Conservation (phyloP, 1,140 invertebrate genomes). For the Drosophila sechellia region DNA sequence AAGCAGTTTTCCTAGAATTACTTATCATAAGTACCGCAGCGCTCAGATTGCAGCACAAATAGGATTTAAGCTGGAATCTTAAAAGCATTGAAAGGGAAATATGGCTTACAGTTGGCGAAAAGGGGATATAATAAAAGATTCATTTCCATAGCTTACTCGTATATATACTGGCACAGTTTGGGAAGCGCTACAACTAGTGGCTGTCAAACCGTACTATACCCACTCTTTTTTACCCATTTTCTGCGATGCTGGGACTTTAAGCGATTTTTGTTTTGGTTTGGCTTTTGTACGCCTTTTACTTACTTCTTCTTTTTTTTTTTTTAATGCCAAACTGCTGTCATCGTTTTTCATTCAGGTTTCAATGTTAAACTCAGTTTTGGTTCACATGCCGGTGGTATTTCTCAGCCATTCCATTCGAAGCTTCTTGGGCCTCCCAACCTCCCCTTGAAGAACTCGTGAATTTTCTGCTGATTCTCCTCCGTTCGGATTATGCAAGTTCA, state of each 20-base stretch:
- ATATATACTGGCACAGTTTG: background rate
- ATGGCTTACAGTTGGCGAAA: too few relatives aligned
- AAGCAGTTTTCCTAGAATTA: conserved; percentile 1
- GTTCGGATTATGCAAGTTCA: conserved; percentile 68
- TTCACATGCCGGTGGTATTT: conserved; percentile 37
- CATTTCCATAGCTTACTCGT: too few relatives aligned
- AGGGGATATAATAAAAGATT: too few relatives aligned
- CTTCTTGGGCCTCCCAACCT: conserved; percentile 1
- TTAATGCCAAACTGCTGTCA: conserved; percentile 21
- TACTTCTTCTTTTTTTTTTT: background rate
- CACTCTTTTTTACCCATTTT: background rate
- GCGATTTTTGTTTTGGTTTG: conserved; percentile 24
- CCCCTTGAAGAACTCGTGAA: conserved; percentile 33
- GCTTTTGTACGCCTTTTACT: background rate
- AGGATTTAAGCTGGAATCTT: background rate
- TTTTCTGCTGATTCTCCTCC: conserved; percentile 53
- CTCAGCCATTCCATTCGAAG: conserved; percentile 3
- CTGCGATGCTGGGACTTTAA: conserved; percentile 34
- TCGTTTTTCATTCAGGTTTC: conserved; percentile 38
- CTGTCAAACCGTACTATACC: conserved; percentile 16
- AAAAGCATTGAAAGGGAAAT: too few relatives aligned
- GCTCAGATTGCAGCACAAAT: background rate
- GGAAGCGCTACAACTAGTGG: conserved; percentile 11
- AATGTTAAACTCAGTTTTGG: conserved; percentile 46
- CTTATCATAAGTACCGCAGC: background rate